phyloP scores from a whole-genome alignment of 2,888 invertebrate genomes.

The Acanthoscelides obtectus region DNA sequence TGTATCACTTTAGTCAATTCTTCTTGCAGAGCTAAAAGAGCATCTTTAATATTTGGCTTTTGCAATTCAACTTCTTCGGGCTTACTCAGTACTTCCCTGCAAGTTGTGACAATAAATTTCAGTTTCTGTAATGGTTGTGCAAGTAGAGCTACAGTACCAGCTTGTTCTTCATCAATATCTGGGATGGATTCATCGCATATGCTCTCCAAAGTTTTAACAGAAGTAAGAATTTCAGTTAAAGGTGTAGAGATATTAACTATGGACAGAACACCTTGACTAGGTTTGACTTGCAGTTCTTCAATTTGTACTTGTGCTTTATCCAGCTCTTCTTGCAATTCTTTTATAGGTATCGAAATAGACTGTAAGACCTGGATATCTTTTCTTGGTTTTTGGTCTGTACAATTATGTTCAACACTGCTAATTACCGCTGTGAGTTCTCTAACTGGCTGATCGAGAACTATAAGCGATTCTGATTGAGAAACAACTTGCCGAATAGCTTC shows the following conservation, averaged over 20 bases:
- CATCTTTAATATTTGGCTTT: slow-evolving; percentile 18
- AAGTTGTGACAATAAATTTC: slow-evolving; percentile 15
- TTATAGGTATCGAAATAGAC: slow-evolving; percentile 11
- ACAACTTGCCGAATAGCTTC: not conserved
- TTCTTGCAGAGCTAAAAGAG: slow-evolving; percentile 16
- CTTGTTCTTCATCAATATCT: slow-evolving; percentile 9
- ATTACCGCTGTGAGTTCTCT: not conserved
- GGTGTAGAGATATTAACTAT: slow-evolving; percentile 17
- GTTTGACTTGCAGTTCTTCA: slow-evolving; percentile 1
- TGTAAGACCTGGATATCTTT: slow-evolving; percentile 12
- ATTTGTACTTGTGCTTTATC: not conserved
- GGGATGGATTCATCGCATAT: not conserved
- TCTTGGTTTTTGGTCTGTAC: slow-evolving; percentile 2
- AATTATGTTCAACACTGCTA: slow-evolving; percentile 2
- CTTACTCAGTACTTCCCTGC: slow-evolving; percentile 16
- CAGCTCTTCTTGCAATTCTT: not conserved
- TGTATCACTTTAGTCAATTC: slow-evolving; percentile 10
- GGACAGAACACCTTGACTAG: slow-evolving; percentile 14
- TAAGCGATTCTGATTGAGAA: not conserved
- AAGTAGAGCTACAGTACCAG: slow-evolving; percentile 12
- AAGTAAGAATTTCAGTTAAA: slow-evolving; percentile 9
- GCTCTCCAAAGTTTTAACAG: slow-evolving; percentile 10
- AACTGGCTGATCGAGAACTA: not conserved
- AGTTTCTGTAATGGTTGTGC: slow-evolving; percentile 25
- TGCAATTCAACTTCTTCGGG: slow-evolving; percentile 17